Base-by-base conservation (phyloP, 2,113 vertebrate species). In the Isichthys henryi region DNA sequence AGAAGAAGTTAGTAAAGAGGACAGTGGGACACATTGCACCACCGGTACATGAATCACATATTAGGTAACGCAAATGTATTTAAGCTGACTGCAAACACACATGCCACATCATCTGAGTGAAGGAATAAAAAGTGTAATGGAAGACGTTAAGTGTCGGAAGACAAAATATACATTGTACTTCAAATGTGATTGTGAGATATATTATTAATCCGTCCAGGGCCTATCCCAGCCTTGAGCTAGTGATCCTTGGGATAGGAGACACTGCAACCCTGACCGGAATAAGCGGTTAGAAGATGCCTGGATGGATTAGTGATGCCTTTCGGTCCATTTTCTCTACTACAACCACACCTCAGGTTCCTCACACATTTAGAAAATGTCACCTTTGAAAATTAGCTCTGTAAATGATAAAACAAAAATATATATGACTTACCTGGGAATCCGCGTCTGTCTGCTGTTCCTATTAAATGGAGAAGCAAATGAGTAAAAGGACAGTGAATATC, bases 391-490 rank as follows among this genome's bases (percentile, higher is more conserved):
- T 1, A 84, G 45, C 45, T 84, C 39, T 46, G 39, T 48, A 56
- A 62, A 87, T 70, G n/a, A 80, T 56, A 43, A 84, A 77, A 39
- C 52, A 85, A 56, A 56, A 56, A 45, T 45, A 45, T 56, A 48
- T 27, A 88, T 45, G 52, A 94, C 96, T 84, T 45, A 96, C 96
- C 96, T 96, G 95, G 86, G 13, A 86, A 77, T 21, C 80, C 92
- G 88, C 50, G 90, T 87, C 87, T 77, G 85, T 90, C 70, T 87
- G 91, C 66, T 91, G 91, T 90, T 91, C 87, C 90, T 89, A 91
- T 31, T 56, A 35, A 46, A 89, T 48, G 89, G 27, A 90, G 87
- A 88, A 56, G 31, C 80, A 8, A 49, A 90, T 91, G 84, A 27
- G 70, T 62, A 91, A 90, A 43, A 87, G 0, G n/a, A 39, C 15